Percentiles rank a stretch among this genome's conserved stretches.
These are phyloP conservation scores for Pelobates cultripes DNA, from an alignment of 2,797 vertebrate genomes.

Conservation along the genomic window DNA sequence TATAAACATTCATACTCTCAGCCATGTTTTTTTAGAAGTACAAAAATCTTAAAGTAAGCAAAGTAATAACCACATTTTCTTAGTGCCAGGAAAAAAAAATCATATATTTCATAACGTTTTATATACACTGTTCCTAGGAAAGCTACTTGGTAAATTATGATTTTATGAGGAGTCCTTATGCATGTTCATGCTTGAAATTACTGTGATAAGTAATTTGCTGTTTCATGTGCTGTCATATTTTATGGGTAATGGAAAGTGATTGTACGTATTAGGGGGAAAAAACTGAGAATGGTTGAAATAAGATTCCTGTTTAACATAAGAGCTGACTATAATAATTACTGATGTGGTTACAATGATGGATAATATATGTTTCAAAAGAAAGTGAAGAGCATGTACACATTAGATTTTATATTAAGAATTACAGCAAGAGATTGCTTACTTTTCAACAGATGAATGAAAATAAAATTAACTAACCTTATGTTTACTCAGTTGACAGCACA, in stretches of 20 bases:
- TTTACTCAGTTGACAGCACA: background rate
- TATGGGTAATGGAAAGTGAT: slow-evolving; percentile 33
- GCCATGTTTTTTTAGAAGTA: background rate
- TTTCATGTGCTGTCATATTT: slow-evolving; percentile 42
- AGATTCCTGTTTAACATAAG: slow-evolving; percentile 16
- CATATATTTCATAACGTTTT: background rate
- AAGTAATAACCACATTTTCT: slow-evolving; percentile 25
- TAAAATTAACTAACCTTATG: background rate
- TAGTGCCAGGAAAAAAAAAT: background rate
- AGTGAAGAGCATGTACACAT: background rate
- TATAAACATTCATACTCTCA: background rate
- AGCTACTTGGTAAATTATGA: slow-evolving; percentile 12
- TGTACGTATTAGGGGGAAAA: slow-evolving; percentile 21
- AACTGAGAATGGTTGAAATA: background rate
- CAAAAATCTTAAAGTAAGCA: slow-evolving; percentile 2
- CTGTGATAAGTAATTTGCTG: slow-evolving; percentile 30
- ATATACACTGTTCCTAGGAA: slow-evolving; percentile 7
- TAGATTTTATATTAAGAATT: background rate
- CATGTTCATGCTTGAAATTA: slow-evolving; percentile 44
- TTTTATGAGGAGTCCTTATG: slow-evolving; percentile 23
- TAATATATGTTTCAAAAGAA: background rate
- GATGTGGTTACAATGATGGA: background rate
- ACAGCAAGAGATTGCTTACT: background rate
- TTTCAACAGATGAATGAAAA: background rate
- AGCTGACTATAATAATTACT: slow-evolving; percentile 32